Evolutionary conservation across 2,888 invertebrate species (phyloP).

Genomic region (Lochmaea crataegi): DNA sequence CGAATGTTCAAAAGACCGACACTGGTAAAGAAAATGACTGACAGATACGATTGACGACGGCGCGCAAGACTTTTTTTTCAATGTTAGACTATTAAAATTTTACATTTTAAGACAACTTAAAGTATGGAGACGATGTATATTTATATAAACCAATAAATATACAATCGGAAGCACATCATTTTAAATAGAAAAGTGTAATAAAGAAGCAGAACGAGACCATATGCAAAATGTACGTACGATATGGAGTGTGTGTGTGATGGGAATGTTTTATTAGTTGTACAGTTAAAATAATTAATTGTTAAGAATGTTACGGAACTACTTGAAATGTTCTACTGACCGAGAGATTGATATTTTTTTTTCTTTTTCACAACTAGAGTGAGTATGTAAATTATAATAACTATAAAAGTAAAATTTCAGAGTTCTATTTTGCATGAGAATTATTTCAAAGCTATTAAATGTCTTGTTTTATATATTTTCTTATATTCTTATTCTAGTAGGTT

Average conservation of each 20-base stretch:
- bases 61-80: no score
- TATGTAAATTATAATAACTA: neutral
- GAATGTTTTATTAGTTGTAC: conserved; percentile 16
- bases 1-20: no score
- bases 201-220: neutral
- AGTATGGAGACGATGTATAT: no score
- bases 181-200: neutral
- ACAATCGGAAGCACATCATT: neutral
- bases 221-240: conserved; percentile 8
- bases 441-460: no score
- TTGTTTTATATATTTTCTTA: no score
- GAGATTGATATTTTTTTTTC: neutral
- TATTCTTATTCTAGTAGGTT: no score
- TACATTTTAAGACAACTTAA: no score
- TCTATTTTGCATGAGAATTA: no score
- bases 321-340: conserved; percentile 31
- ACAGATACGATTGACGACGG: no score
- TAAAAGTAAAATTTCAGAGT: no score
- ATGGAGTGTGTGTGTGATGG: conserved; percentile 27
- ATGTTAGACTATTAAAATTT: no score
- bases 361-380: neutral
- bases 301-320: conserved; percentile 25
- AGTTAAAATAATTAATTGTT: conserved; percentile 27
- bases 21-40: no score
- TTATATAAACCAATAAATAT: neutral